A percentile compares a stretch with the other conserved stretches of the same genome.
Evolutionary conservation across 2,888 invertebrate genomes (phyloP).

Genomic region (Auanema sp.): DNA sequence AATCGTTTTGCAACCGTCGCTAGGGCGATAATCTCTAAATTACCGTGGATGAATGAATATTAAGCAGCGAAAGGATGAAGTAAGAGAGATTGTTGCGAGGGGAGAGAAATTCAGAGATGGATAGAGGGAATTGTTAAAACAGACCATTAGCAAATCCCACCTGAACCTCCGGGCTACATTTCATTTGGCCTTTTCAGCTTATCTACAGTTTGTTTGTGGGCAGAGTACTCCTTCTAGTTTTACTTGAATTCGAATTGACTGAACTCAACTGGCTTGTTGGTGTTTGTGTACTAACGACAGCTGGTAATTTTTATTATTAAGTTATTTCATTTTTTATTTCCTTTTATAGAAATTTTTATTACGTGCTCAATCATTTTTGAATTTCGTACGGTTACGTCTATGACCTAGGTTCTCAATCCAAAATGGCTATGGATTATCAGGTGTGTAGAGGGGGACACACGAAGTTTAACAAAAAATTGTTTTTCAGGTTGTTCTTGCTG

Average conservation of each 20-base stretch:
- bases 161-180: not conserved
- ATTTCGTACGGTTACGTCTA: slow-evolving; percentile 30
- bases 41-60: not conserved
- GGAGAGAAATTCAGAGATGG: not conserved
- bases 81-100: not conserved
- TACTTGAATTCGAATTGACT: slow-evolving; percentile 26
- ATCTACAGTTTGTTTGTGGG: slow-evolving; percentile 22
- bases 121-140: not conserved
- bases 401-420: slow-evolving; percentile 24
- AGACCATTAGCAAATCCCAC: not conserved
- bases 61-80: not conserved
- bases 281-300: slow-evolving; percentile 21
- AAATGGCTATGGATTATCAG: no score
- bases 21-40: no score
- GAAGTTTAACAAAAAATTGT: no score
- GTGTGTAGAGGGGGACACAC: no score
- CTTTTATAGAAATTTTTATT: slow-evolving; percentile 34
- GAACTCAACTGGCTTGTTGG: slow-evolving; percentile 42
- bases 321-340: not conserved
- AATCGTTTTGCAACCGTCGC: no score
- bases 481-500: no score
- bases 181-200: slow-evolving; percentile 22
- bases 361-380: slow-evolving; percentile 33
- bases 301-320: slow-evolving; percentile 19
- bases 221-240: slow-evolving; percentile 16